Conservation (phyloP, 2,113 vertebrate genomes). For the Pelusios castaneus region DNA sequence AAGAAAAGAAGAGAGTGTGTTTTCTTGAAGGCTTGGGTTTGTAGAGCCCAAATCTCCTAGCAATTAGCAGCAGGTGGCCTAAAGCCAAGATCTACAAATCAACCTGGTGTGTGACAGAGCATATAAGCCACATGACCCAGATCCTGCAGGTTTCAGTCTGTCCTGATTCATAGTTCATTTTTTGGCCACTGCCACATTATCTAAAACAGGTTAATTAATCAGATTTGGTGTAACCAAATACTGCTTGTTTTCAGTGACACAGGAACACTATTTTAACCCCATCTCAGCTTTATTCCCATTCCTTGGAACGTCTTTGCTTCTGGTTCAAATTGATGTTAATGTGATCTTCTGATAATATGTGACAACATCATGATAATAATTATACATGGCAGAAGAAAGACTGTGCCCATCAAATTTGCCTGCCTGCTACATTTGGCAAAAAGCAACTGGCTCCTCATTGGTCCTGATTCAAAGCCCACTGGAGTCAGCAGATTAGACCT, state of each 20-base stretch:
- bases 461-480: conserved; percentile 10
- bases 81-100: not conserved
- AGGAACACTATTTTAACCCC: conserved; percentile 21
- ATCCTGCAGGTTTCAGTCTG: not conserved
- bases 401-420: not conserved
- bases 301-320: conserved; percentile 23
- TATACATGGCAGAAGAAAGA: not conserved
- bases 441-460: conserved; percentile 2
- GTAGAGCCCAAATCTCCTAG: not conserved
- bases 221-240: not conserved
- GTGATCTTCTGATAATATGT: not conserved
- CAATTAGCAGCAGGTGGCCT: not conserved
- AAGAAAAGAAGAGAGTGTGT: not conserved
- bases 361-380: not conserved
- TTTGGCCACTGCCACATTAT: not conserved
- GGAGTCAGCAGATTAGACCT: not conserved
- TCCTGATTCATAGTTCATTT: not conserved
- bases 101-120: not conserved
- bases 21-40: not conserved
- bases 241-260: conserved; percentile 9
- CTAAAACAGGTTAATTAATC: not conserved
- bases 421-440: not conserved
- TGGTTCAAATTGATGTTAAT: not conserved
- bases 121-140: not conserved
- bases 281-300: not conserved